Evolutionary conservation across 2,888 invertebrate genomes (phyloP), one percentile per base, ranked within the genome.

Genomic region (Chrysodeixis includens): DNA sequence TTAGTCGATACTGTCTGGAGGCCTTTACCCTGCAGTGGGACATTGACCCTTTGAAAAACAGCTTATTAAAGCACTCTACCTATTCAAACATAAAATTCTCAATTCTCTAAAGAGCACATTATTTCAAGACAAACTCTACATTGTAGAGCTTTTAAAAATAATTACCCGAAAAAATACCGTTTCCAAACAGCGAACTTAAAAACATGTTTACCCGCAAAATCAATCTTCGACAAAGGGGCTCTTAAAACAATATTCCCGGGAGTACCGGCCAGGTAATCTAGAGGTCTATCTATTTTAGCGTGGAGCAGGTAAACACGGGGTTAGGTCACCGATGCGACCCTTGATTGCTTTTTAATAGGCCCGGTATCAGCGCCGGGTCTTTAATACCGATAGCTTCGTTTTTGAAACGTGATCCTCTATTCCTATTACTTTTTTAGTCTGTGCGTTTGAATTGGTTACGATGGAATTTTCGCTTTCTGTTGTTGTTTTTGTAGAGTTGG

Each of bases 331-430:
- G 78, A 58, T 72, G 79, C 72, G 71, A 54, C 58, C 76, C 63
- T 66, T 87, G 86, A 86, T 86, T 86, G 86, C 79, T 83, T 86
- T 87, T 87, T 86, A 86, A 86, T 86, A 86, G 87, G 77, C 56
- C 72, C 72, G 61, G 56, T 61, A 74, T 76, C 73, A 76, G 66
- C 70, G 59, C 55, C 54, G 69, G 54, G 76, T n/a, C 40, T 56
- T 56, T 53, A 53, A 68, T 64, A 56, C 60, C 56, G 67, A 73
- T 75, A 60, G 59, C 51, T n/a, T 74, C 51, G 59, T 76, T 81
- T 79, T 63, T 70, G 71, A 78, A 71, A 81, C 68, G 68, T 63
- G 69, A 78, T 69, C 58, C 49, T 51, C 53, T 30, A 5, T 59
- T 62, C 40, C 22, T 54, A 72, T 66, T 67, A 60, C 58, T 56